These are phyloP conservation scores for Drosophila prolongata DNA, from an alignment of 2,888 invertebrate genomes.

Conservation along the genomic window DNA sequence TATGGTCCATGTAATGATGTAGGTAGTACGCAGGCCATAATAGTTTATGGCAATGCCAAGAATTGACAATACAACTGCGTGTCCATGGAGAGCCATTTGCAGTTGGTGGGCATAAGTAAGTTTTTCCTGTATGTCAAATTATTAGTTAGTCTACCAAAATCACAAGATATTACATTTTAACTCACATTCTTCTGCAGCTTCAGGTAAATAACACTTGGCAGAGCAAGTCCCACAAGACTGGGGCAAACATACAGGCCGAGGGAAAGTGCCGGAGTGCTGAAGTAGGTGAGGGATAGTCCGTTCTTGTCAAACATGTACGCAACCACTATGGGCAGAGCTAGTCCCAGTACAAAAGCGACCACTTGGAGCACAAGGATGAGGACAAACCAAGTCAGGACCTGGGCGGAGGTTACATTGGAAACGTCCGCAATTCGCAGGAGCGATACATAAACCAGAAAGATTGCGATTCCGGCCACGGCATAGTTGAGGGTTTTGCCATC, in stretches of 20 bases:
- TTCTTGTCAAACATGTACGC: conserved; percentile 82
- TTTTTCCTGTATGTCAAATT: conserved; percentile 59
- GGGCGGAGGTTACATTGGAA: conserved; percentile 59
- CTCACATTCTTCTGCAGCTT: conserved; percentile 70
- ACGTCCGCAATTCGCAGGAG: conserved; percentile 71
- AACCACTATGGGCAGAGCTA: conserved; percentile 76
- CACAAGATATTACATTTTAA: neutral
- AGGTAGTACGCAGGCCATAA: conserved; percentile 73
- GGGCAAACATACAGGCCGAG: conserved; percentile 82
- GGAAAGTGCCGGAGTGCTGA: conserved; percentile 85
- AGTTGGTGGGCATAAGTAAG: conserved; percentile 67
- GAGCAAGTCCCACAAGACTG: conserved; percentile 72
- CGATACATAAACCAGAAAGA: conserved; percentile 75
- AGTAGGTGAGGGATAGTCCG: conserved; percentile 86
- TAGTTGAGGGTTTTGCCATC: conserved; percentile 82
- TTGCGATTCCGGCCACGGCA: conserved; percentile 77
- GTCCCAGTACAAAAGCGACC: conserved; percentile 74
- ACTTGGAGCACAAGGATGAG: conserved; percentile 40
- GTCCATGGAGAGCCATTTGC: conserved; percentile 80
- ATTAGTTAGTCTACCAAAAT: neutral
- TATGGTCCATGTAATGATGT: conserved; percentile 72
- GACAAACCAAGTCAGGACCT: conserved; percentile 60
- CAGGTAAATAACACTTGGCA: conserved; percentile 76
- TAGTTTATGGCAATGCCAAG: conserved; percentile 61
- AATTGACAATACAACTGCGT: conserved; percentile 71